Conservation (phyloP, 1,140 invertebrate species). For the Cheumatopsyche charites region DNA sequence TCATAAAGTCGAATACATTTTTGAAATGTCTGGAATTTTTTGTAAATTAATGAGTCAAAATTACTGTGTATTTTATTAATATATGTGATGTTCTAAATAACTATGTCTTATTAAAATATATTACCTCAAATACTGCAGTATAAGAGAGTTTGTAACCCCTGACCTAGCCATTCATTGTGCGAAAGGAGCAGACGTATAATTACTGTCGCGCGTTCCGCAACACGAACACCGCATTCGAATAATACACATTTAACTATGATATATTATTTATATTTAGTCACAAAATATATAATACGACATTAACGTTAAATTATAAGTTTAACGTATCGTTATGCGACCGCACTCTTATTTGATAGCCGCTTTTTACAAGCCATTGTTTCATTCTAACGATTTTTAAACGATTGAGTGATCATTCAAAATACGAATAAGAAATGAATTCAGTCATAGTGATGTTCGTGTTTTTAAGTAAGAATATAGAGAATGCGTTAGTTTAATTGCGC, state of each 20-base stretch:
- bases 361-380: constrained; percentile 7
- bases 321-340: too few relatives aligned
- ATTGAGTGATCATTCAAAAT: too few relatives aligned
- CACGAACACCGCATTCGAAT: constrained; percentile 8
- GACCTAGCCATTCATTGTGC: constrained; percentile 13
- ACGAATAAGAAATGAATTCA: too few relatives aligned
- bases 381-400: too few relatives aligned
- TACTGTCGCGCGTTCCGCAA: constrained; percentile 32
- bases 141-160: neutral
- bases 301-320: neutral
- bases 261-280: neutral
- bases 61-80: too few relatives aligned
- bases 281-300: neutral
- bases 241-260: constrained; percentile 5
- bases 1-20: too few relatives aligned
- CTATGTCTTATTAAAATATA: neutral
- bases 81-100: neutral
- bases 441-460: too few relatives aligned
- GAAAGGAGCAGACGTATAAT: constrained; percentile 32
- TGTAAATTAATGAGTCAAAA: too few relatives aligned
- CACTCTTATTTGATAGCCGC: neutral
- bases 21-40: too few relatives aligned
- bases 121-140: neutral
- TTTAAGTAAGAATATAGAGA: too few relatives aligned
- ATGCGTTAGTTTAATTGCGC: too few relatives aligned